These are phyloP conservation scores for Drosophila pectinifera DNA, from an alignment of 1,140 invertebrate genomes.

Conservation along the genomic window DNA sequence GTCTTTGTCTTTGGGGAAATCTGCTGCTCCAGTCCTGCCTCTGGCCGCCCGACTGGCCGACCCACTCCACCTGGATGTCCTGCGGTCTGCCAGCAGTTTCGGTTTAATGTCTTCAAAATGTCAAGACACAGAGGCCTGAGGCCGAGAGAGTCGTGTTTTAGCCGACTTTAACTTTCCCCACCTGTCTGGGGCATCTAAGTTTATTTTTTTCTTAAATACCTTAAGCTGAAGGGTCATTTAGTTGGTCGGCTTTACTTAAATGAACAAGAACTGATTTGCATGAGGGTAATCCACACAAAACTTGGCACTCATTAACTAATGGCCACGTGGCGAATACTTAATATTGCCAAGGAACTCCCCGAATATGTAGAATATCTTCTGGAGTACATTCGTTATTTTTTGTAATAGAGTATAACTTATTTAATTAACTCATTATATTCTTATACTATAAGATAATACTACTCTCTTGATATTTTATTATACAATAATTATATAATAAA, in stretches of 20 bases:
- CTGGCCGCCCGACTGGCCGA: constrained; percentile 7
- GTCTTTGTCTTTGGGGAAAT: constrained; percentile 78
- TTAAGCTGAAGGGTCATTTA: constrained; percentile 16
- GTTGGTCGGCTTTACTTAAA: constrained; percentile 10
- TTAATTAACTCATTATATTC: too few species aligned
- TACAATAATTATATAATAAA: too few species aligned
- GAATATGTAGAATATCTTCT: too few species aligned
- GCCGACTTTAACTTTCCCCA: constrained; percentile 37
- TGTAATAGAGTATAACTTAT: too few species aligned
- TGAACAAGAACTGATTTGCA: constrained; percentile 1
- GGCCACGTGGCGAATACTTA: constrained; percentile 16
- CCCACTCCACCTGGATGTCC: constrained; percentile 23
- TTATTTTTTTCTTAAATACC: constrained; percentile 32
- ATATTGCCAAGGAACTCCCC: background rate
- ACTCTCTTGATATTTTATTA: too few species aligned
- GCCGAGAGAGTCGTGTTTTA: constrained; percentile 8
- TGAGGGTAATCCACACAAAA: constrained; percentile 19
- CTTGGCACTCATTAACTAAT: constrained; percentile 28
- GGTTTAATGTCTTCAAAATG: constrained; percentile 78
- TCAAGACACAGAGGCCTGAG: constrained; percentile 60
- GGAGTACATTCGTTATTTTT: too few species aligned
- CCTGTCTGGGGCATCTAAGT: constrained; percentile 32
- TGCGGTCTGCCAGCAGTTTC: constrained; percentile 67
- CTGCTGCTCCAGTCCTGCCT: constrained; percentile 28
- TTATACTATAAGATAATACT: too few species aligned